Evolutionary conservation across 2,113 vertebrate species (phyloP), one percentile per base, ranked within the genome.

Genomic region (Istiophorus platypterus): DNA sequence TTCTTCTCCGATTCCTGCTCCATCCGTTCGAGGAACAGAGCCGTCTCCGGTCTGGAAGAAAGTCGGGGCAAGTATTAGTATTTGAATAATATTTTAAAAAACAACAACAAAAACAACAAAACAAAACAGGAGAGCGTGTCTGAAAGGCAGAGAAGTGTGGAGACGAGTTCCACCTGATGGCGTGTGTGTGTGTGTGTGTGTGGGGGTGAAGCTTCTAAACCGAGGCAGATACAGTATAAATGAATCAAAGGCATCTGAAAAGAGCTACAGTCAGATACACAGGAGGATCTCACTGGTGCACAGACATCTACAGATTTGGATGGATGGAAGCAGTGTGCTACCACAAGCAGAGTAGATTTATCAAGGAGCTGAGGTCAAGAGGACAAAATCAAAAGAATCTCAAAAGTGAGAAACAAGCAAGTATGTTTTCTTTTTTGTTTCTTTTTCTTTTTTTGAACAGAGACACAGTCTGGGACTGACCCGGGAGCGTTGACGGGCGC

Each of bases 1-100:
- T 97, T 97, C 90, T 97, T 97, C 62, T 97, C 97, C n/a, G 95
- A 91, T 89, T 98, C 97, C 91, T 92, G 94, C 58, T 98, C 96
- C 91, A 98, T 81, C 6, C 95, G 94, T 78, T 97, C 95, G 0
- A 98, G 96, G 88, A 95, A 98, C 51, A 96, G 93, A 0, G 96
- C 96, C 0, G 97, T 98, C 90, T 97, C 97, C 0, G 97, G 97
- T 29, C 97, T 98, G 87, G 17, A 41, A 67, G 37, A 70, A 34
- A 14, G 29, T 0, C 1, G n/a, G 24, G n/a, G 24, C 49, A 67
- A 84, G n/a, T n/a, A n/a, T 83, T 85, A 79, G 52, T 52, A 59
- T 62, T 80, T 58, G 84, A 85, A 82, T 41, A 67, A n/a, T n/a
- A n/a, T n/a, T n/a, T n/a, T n/a, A n/a, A n/a, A n/a, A n/a, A n/a